A percentile compares a stretch with the other conserved stretches of the same genome.
These are phyloP conservation scores for Eurystomus gularis DNA, from an alignment of 2,113 vertebrate genomes.

Conservation along the genomic window DNA sequence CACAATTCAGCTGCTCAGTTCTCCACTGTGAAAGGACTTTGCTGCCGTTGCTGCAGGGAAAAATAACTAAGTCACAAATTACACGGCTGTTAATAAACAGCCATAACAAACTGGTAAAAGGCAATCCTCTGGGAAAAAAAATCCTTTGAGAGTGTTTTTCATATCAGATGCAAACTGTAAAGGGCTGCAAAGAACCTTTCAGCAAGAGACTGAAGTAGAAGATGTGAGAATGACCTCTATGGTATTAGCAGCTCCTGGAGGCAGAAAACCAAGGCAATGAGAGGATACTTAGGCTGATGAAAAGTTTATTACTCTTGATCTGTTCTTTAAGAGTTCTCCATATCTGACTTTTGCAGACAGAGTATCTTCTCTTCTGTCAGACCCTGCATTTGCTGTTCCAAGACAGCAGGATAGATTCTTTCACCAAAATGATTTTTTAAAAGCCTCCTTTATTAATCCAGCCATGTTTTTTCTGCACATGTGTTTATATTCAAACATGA, in stretches of 20 bases:
- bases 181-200: neutral
- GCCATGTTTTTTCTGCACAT: neutral
- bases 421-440: neutral
- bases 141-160: neutral
- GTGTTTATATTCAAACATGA: neutral
- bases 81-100: constrained; percentile 45
- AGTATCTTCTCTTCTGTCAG: neutral
- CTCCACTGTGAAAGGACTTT: constrained; percentile 2
- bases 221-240: neutral
- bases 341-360: neutral
- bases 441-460: neutral
- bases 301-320: neutral
- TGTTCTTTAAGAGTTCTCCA: neutral
- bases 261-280: neutral
- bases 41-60: neutral
- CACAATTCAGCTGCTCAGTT: constrained; percentile 33
- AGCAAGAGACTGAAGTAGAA: neutral
- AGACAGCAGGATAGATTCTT: neutral
- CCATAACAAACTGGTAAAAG: constrained; percentile 40
- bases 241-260: neutral
- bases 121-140: neutral
- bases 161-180: neutral
- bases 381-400: neutral
- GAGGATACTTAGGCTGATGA: neutral
- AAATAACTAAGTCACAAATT: constrained; percentile 60